Evolutionary conservation across 2,888 invertebrate species (phyloP).

Genomic region (Chrysolina americana): DNA sequence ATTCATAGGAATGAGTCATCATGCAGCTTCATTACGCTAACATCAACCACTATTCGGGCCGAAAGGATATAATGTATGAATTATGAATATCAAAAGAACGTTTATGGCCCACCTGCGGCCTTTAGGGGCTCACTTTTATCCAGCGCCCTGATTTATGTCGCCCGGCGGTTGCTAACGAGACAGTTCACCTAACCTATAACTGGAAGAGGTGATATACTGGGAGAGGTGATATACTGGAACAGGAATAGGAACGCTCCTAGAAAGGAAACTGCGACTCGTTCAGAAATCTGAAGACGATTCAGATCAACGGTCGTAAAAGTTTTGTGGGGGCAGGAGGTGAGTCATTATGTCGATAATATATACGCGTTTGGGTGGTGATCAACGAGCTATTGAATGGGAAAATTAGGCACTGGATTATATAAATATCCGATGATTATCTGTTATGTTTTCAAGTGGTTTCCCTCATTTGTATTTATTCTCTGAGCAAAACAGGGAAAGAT

Average conservation of each 20-base stretch:
- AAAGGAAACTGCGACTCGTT: background rate
- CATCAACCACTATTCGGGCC: slow-evolving; percentile 46
- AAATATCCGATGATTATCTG: too few species aligned
- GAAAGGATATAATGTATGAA: slow-evolving; percentile 61
- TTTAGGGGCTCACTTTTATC: slow-evolving; percentile 65
- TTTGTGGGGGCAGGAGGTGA: background rate
- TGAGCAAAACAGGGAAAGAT: background rate
- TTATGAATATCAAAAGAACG: slow-evolving; percentile 56
- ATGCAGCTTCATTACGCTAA: slow-evolving; percentile 52
- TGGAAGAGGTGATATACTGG: slow-evolving; percentile 39
- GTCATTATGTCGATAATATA: background rate
- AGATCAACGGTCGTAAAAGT: background rate
- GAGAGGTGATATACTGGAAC: slow-evolving; percentile 34
- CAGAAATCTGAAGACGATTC: background rate
- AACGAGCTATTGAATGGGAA: background rate
- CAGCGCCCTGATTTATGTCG: slow-evolving; percentile 63
- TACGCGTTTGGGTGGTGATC: background rate
- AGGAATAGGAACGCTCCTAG: slow-evolving; percentile 21
- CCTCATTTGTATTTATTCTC: too few species aligned
- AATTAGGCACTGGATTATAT: background rate
- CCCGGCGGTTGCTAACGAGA: slow-evolving; percentile 63
- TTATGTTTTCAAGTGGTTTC: too few species aligned
- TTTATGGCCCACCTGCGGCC: slow-evolving; percentile 67
- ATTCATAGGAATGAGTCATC: slow-evolving; percentile 32
- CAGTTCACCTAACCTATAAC: slow-evolving; percentile 47